Conservation (phyloP, 2,797 vertebrate genomes). For the Sebastiscus tertius region DNA sequence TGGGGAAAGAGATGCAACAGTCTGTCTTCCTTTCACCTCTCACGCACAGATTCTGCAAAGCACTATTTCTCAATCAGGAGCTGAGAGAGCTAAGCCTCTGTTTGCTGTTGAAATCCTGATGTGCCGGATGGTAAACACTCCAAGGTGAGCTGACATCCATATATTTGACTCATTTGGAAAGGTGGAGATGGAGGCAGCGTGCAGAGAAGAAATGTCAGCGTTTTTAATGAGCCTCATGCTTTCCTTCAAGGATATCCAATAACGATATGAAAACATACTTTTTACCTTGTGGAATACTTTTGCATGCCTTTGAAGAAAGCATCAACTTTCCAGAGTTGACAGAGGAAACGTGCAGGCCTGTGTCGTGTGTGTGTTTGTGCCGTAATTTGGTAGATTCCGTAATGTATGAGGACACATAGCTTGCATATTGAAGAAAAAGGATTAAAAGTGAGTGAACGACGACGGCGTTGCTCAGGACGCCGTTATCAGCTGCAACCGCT, state of each 20-base stretch:
- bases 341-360: background rate
- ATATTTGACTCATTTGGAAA: slow-evolving; percentile 7
- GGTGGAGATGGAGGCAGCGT: background rate
- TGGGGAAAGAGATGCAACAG: slow-evolving; percentile 17
- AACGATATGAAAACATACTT: background rate
- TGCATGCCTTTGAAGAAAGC: background rate
- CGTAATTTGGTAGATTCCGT: background rate
- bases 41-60: background rate
- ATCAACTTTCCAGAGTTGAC: slow-evolving; percentile 11
- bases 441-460: background rate
- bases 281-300: background rate
- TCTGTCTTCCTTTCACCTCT: background rate
- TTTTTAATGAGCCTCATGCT: slow-evolving; percentile 21
- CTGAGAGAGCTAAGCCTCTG: background rate
- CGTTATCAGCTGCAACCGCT: too few species aligned
- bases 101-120: slow-evolving; percentile 14
- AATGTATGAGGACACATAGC: background rate
- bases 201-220: background rate
- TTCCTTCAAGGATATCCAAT: slow-evolving; percentile 11
- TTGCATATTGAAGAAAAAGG: background rate
- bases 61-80: background rate
- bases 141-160: slow-evolving; percentile 26
- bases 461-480: too few species aligned
- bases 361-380: background rate
- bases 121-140: background rate